Conservation (phyloP, 1,140 invertebrate species). For the Galendromus occidentalis region DNA sequence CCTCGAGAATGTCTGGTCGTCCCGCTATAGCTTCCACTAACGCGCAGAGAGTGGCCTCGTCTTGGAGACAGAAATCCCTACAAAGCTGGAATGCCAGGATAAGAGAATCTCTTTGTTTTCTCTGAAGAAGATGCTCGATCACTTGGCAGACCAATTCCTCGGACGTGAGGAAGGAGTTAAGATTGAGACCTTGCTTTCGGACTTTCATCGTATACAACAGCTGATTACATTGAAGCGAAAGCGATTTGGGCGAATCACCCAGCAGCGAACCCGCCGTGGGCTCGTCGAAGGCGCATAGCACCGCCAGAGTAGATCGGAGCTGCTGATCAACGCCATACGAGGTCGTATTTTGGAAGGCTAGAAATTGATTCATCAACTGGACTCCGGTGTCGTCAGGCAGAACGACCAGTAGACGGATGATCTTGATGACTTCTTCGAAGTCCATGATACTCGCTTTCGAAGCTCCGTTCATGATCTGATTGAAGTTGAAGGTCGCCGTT, state of each 20-base stretch:
- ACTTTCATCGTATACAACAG: not conserved
- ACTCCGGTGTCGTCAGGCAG: not conserved
- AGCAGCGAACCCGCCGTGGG: not conserved
- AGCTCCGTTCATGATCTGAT: not conserved
- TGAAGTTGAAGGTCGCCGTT: constrained; percentile 9
- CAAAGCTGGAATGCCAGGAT: not conserved
- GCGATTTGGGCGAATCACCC: not conserved
- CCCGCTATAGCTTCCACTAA: not conserved
- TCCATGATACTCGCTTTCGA: not conserved
- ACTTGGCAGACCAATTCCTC: not conserved
- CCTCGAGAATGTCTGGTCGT: not conserved
- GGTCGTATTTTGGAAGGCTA: not conserved
- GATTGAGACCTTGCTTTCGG: not conserved
- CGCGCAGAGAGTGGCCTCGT: not conserved
- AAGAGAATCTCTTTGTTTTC: constrained; percentile 1
- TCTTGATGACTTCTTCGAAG: not conserved
- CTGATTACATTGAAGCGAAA: not conserved
- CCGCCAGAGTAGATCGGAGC: not conserved
- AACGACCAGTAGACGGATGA: not conserved
- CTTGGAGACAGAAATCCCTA: not conserved
- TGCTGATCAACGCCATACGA: not conserved
- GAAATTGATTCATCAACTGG: not conserved
- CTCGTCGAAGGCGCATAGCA: not conserved
- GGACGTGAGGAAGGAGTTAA: not conserved
- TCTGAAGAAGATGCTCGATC: not conserved